Conservation (phyloP, 2,113 vertebrate species). For the Notechis scutatus region DNA sequence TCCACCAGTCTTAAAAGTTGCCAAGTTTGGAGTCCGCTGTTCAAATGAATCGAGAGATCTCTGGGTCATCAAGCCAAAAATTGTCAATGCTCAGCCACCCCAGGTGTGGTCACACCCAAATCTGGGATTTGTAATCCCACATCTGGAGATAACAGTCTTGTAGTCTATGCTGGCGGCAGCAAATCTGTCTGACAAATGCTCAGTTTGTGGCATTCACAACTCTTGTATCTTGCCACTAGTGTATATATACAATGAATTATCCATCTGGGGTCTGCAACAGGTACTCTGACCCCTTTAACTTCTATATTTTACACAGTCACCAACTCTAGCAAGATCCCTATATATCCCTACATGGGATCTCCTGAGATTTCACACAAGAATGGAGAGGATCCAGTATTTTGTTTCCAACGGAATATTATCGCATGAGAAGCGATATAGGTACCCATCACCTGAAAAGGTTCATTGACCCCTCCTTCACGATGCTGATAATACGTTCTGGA, state of each 20-base stretch:
- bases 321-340: background rate
- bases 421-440: background rate
- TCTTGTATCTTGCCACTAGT: background rate
- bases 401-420: background rate
- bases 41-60: background rate
- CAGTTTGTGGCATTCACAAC: background rate
- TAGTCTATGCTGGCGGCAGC: background rate
- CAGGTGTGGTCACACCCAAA: background rate
- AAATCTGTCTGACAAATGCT: background rate
- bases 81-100: background rate
- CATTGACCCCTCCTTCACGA: background rate
- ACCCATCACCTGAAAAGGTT: background rate
- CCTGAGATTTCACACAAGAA: background rate
- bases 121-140: background rate
- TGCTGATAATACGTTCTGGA: background rate
- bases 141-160: background rate
- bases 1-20: too few species aligned
- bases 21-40: too few species aligned
- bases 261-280: background rate
- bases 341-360: background rate
- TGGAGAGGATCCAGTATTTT: background rate
- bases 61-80: background rate
- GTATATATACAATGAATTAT: background rate
- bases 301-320: background rate
- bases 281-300: background rate